Evolutionary conservation across 2,113 vertebrate species (phyloP).

Genomic region (Gallinago paraguaiae): DNA sequence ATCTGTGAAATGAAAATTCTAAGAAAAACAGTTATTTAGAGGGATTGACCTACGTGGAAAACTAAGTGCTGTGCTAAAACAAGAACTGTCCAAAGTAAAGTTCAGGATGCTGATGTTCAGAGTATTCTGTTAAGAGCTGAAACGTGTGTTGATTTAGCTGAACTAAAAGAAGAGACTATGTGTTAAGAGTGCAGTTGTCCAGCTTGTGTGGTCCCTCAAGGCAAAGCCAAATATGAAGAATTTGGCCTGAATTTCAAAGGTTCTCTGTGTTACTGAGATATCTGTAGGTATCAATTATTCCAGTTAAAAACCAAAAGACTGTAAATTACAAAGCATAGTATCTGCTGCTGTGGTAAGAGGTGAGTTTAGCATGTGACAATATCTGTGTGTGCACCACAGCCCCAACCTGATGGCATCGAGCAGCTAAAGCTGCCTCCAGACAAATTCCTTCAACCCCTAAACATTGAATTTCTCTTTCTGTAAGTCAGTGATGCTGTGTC

Average conservation of each 20-base stretch:
- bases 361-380: not conserved
- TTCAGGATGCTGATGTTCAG: not conserved
- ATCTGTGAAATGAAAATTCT: not conserved
- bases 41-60: not conserved
- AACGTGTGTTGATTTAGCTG: not conserved
- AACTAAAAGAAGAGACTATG: accelerated
- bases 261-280: not conserved
- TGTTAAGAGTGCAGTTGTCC: not conserved
- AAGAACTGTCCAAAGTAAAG: not conserved
- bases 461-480: not conserved
- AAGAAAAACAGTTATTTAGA: not conserved
- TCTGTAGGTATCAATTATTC: not conserved
- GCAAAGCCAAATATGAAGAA: not conserved
- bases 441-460: not conserved
- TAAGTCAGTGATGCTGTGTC: not conserved
- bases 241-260: not conserved
- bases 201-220: not conserved
- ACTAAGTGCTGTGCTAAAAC: not conserved
- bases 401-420: not conserved
- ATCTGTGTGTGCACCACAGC: not conserved
- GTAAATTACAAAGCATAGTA: not conserved
- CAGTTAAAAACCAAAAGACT: not conserved
- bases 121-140: not conserved
- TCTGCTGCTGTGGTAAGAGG: not conserved
- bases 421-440: not conserved